Evolutionary conservation across 2,797 vertebrate genomes (phyloP), one percentile per base, ranked within the genome.

Genomic region (Microctenopoma lineatum): DNA sequence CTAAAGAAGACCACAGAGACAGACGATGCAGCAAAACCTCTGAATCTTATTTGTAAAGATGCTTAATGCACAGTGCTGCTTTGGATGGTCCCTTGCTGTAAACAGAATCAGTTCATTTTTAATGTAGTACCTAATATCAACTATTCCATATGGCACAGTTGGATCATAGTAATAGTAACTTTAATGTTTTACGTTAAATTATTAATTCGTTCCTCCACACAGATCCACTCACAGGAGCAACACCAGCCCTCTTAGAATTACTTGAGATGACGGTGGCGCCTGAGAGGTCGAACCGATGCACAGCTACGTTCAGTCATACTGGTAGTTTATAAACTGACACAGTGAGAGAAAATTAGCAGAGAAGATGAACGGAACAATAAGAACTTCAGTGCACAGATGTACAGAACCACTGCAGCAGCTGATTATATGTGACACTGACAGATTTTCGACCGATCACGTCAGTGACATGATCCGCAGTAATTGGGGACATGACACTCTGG

Each of bases 381-480:
- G 51, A 79, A 2, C 48, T 58, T 58, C 27, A 42, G 21, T 27
- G 47, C 26, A 8, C 46, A 1, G 41, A 26, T 41, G n/a, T 5
- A 12, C 42, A 18, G 71, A 54, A 52, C 41, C 41, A 12, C 42
- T 53, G 58, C 54, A 44, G 25, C 5, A 45, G 45, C 57, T 80
- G 71, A 85, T 65, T 56, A 64, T 36, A 45, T 71, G 59, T 58
- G 79, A 79, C 80, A 77, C 51, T 69, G 83, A 81, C 87, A 85
- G 78, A 70, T 72, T 10, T 69, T 87, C 72, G 55, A 39, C 79
- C 77, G 32, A 88, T 89, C 79, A 82, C 71, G 68, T 87, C 61
- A 72, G 56, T 83, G 89, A 90, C 84, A 80, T 86, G 84, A 92
- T 88, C 42, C 41, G 63, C 69, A 60, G 70, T 88, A 89, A 90